Evolutionary conservation across 2,113 vertebrate genomes (phyloP).

Genomic region (Puffinus mauretanicus): DNA sequence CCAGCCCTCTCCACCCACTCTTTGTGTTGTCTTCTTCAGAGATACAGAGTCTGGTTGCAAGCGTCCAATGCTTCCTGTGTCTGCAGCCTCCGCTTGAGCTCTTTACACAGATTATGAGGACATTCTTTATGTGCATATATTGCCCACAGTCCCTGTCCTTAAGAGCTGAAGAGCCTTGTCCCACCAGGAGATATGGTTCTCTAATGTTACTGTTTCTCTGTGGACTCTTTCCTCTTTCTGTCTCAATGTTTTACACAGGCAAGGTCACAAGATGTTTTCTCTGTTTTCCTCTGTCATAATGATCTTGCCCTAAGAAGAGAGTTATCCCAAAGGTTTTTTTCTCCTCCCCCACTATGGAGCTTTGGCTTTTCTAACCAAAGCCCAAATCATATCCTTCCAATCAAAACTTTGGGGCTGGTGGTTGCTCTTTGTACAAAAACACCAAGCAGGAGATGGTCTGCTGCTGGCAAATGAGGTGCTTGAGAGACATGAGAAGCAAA

Average conservation of each 20-base stretch:
- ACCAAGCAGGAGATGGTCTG: background rate
- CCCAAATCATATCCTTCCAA: background rate
- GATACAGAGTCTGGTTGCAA: background rate
- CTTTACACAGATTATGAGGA: background rate
- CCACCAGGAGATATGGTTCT: background rate
- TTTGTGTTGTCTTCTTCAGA: background rate
- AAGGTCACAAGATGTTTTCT: background rate
- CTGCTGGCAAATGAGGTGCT: background rate
- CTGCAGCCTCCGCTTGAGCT: background rate
- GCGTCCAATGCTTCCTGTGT: background rate
- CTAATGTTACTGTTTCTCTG: background rate
- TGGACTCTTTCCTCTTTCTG: background rate
- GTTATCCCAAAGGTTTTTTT: background rate
- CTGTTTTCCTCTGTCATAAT: background rate
- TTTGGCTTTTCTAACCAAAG: background rate
- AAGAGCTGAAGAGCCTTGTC: background rate
- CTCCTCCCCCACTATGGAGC: rapidly evolving
- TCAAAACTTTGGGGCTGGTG: background rate
- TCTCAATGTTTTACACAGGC: background rate
- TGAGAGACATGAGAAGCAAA: background rate
- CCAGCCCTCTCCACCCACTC: background rate
- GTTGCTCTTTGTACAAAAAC: background rate
- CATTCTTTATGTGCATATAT: background rate
- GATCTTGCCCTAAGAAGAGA: background rate
- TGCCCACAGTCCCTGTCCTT: background rate